A percentile compares a stretch with the other conserved stretches of the same genome.
Evolutionary conservation across 30 jellyfish, hydroid and myxozoan species (phyloP).

Genomic region (Catostylus mosaicus): DNA sequence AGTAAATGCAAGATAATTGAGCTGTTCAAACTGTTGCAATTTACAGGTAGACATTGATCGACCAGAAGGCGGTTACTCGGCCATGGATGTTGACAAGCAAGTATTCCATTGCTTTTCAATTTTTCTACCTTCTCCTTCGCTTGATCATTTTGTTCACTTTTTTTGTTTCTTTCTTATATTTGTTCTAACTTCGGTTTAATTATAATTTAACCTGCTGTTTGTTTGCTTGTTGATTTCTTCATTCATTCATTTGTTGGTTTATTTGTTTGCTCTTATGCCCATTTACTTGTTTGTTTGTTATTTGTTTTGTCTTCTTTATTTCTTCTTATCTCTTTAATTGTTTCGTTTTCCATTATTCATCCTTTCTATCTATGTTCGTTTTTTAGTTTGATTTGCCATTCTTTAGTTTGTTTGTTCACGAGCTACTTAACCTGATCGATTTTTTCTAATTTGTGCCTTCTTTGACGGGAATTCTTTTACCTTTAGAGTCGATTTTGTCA

Average conservation of each 20-base stretch:
- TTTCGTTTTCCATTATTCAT: neutral
- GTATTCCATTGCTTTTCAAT: conserved; percentile 5
- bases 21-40: neutral
- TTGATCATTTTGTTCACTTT: no score
- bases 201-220: no score
- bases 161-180: no score
- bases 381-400: neutral
- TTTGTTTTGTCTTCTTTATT: no score
- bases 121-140: no score
- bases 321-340: neutral
- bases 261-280: neutral
- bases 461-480: neutral
- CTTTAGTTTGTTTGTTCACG: neutral
- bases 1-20: no score
- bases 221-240: neutral
- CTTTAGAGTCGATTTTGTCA: conserved; percentile 77
- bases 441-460: neutral
- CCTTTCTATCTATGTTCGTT: neutral
- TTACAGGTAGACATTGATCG: conserved; percentile 80
- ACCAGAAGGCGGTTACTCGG: conserved; percentile 87
- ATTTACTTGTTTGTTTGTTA: neutral
- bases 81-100: conserved; percentile 86
- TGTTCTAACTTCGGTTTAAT: no score
- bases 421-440: neutral
- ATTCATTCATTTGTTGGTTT: neutral